Base-by-base conservation (phyloP, 2,888 invertebrate genomes). In the Carpatolechia fugitivella region DNA sequence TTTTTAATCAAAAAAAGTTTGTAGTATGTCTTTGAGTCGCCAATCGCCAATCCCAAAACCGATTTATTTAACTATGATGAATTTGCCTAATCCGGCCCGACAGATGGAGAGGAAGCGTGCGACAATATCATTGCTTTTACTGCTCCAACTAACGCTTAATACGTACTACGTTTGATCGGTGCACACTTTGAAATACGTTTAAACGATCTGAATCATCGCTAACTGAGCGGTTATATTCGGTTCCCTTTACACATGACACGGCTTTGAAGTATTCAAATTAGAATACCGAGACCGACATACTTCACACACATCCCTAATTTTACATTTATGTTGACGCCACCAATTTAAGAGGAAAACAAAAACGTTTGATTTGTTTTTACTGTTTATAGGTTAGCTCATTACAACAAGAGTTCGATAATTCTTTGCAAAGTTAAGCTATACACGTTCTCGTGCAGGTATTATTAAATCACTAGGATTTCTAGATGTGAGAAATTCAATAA, bases 161-260 rank as follows among this genome's bases (percentile, higher is more conserved):
- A 61, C 50, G 64, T 65, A 62, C 67, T 64, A 60, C 35, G 65
- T 67, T 64, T 68, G 67, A 68, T 64, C 64, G 65, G 60, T 59
- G 47, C 36, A 44, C 54, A 40, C 56, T 59, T 61, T 54, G 55
- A 61, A 58, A 58, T 51, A 51, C 56, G 58, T 44, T 60, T 57
- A 51, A 60, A 60, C 58, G 61, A 52, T 54, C 57, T 58, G 63
- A 60, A 58, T 61, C 61, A 57, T 55, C 40, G 56, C 55, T 52
- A 38, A 38, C 36, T 53, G 35, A 40, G 49, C n/a, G 57, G 52
- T 52, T 63, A 63, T 63, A 60, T 59, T 59, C 49, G 58, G 57
- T 36, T 36, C 50, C 51, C 51, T 50, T 57, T 59, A 52, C 53
- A 56, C 55, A 56, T 49, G 55, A 60, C 52, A 38, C 24, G 20